Base-by-base conservation (phyloP, 2,888 invertebrate genomes). In the Campoletis raptor region DNA sequence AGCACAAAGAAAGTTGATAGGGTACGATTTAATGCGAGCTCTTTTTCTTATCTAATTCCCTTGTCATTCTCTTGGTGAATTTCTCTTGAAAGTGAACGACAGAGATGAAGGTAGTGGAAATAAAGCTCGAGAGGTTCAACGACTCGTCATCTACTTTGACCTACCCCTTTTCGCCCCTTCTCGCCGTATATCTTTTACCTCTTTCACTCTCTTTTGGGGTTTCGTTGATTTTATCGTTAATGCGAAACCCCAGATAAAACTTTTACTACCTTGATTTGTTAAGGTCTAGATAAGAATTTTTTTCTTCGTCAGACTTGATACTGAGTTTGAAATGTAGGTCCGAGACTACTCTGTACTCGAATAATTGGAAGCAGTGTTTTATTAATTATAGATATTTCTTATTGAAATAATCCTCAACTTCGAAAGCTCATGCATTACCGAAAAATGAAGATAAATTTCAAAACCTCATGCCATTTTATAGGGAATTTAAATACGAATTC, bases 191-290 rank as follows among this genome's bases (percentile, higher is more conserved):
- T 67, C 37, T 67, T 70, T 30, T 24, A 73, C 76, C 21, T 54
- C 79, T 74, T 85, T 76, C 61, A 48, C 79, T 45, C 72, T 52
- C 36, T 48, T 73, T 42, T 69, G 77, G 61, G 88, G 88, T 89
- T 90, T 91, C 90, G 89, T 90, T 90, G 91, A 91, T 92, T 88
- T 90, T 91, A 92, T 92, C 92, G 87, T 83, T 91, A 91, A 91
- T 90, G 88, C 90, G 90, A 85, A 61, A 67, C 45, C 90, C 90
- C 88, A 88, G 90, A 91, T 91, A 92, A 90, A 89, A 86, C 84
- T 88, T 87, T 64, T 80, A 88, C 84, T 88, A 86, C 78, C 88
- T 88, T 91, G 92, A 92, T 92, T 92, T 91, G 92, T 92, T 90
- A 82, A 90, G 80, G 61, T 61, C 82, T 83, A 88, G 92, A 92